Conservation (phyloP, 2,797 vertebrate species). For the Halcyon leucocephala region DNA sequence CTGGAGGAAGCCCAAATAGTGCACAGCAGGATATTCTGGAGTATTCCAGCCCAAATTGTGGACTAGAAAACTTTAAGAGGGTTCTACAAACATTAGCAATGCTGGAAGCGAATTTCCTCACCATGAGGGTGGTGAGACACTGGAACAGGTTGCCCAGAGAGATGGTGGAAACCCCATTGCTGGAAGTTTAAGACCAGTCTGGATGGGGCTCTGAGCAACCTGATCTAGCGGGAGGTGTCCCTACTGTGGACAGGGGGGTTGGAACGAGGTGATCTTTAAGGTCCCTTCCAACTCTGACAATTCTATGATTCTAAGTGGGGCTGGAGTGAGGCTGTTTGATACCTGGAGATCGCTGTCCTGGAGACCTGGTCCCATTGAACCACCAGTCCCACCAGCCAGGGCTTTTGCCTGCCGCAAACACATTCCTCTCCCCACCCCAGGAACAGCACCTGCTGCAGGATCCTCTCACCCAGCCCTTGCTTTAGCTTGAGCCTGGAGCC, state of each 20-base stretch:
- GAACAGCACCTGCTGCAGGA: not conserved
- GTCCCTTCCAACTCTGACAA: too few species aligned
- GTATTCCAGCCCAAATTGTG: not conserved
- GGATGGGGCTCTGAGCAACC: too few species aligned
- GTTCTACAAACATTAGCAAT: not conserved
- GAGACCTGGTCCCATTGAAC: not conserved
- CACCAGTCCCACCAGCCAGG: not conserved
- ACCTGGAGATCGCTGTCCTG: not conserved
- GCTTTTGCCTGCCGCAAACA: not conserved
- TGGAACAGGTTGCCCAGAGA: too few species aligned
- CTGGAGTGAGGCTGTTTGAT: not conserved
- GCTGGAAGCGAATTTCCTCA: not conserved
- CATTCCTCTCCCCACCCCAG: not conserved
- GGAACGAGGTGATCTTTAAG: too few species aligned
- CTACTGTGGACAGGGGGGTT: too few species aligned
- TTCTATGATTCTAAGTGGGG: too few species aligned
- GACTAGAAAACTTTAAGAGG: not conserved
- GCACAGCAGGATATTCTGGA: not conserved
- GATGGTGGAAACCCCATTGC: too few species aligned
- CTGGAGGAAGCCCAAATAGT: not conserved
- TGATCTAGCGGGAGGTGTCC: too few species aligned
- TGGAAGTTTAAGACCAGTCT: too few species aligned
- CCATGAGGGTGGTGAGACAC: too few species aligned
- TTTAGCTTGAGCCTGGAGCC: not conserved
- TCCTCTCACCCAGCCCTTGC: not conserved